These are phyloP conservation scores for Pyralis farinalis DNA, from an alignment of 2,888 invertebrate genomes.

Conservation along the genomic window DNA sequence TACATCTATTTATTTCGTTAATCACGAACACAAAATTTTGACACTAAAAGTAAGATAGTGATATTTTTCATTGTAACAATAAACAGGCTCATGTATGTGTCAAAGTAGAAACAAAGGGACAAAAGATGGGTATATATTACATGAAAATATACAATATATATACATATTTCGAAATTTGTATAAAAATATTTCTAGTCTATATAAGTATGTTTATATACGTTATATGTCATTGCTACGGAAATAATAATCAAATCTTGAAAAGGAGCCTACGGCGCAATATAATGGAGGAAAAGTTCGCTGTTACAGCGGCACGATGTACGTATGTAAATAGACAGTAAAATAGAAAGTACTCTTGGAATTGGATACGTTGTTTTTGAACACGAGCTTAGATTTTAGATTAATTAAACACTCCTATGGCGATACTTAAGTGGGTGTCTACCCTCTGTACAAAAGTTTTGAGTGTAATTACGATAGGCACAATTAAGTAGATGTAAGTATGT, in stretches of 20 bases:
- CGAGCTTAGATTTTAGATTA: constrained; percentile 8
- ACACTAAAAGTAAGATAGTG: too few relatives aligned
- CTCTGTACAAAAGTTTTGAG: constrained; percentile 3
- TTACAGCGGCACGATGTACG: neutral
- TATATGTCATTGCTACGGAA: constrained; percentile 1
- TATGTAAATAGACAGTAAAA: constrained; percentile 5
- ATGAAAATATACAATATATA: too few relatives aligned
- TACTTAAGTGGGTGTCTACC: constrained; percentile 3
- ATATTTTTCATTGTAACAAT: too few relatives aligned
- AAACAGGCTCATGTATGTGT: too few relatives aligned
- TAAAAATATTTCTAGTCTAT: too few relatives aligned
- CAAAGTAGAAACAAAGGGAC: too few relatives aligned
- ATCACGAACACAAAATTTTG: too few relatives aligned
- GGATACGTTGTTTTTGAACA: constrained; percentile 3
- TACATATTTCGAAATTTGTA: too few relatives aligned
- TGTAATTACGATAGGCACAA: constrained; percentile 6
- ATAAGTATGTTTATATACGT: too few relatives aligned
- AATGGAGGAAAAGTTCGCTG: neutral
- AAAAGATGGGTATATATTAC: too few relatives aligned
- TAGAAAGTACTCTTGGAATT: constrained; percentile 7
- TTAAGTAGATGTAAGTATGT: constrained; percentile 6
- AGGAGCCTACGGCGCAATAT: neutral
- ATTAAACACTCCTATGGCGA: constrained; percentile 9
- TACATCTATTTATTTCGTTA: too few relatives aligned
- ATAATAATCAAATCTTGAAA: neutral